Conservation (phyloP, 2,113 vertebrate species). For the Rhegmatorhina hoffmannsi region DNA sequence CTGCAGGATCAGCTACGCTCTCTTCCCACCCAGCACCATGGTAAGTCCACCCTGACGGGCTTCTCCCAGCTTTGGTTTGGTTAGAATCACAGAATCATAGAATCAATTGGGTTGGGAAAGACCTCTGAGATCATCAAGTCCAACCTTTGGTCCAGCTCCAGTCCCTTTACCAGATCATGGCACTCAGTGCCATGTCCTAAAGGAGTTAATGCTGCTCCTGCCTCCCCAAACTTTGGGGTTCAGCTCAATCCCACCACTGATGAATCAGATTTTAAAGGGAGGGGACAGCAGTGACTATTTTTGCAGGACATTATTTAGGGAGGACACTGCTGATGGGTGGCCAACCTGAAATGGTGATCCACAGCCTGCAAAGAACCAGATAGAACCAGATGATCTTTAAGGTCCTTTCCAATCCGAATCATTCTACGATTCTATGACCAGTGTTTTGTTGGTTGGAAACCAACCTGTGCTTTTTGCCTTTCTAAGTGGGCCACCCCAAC, state of each 20-base stretch:
- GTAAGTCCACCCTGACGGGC: constrained; percentile 60
- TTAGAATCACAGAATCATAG: not conserved
- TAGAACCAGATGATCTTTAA: not conserved
- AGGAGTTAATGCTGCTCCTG: not conserved
- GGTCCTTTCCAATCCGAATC: not conserved
- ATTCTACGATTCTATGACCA: not conserved
- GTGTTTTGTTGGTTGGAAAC: not conserved
- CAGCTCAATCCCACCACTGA: not conserved
- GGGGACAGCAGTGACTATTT: not conserved
- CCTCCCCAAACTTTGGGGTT: not conserved
- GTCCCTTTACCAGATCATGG: too few relatives aligned
- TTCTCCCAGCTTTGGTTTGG: not conserved
- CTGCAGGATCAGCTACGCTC: constrained; percentile 76
- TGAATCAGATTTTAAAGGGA: not conserved
- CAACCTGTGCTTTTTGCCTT: not conserved
- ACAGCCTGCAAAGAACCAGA: not conserved
- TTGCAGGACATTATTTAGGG: not conserved
- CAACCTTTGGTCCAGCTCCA: too few relatives aligned
- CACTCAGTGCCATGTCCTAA: too few relatives aligned
- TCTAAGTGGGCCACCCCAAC: not conserved
- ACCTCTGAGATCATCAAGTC: too few relatives aligned
- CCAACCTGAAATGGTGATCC: not conserved
- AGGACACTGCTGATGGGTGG: not conserved
- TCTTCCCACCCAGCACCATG: constrained; percentile 80
- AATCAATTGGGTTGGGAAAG: too few relatives aligned